Evolutionary conservation across 2,797 vertebrate genomes (phyloP).

Genomic region (Lateolabrax maculatus): DNA sequence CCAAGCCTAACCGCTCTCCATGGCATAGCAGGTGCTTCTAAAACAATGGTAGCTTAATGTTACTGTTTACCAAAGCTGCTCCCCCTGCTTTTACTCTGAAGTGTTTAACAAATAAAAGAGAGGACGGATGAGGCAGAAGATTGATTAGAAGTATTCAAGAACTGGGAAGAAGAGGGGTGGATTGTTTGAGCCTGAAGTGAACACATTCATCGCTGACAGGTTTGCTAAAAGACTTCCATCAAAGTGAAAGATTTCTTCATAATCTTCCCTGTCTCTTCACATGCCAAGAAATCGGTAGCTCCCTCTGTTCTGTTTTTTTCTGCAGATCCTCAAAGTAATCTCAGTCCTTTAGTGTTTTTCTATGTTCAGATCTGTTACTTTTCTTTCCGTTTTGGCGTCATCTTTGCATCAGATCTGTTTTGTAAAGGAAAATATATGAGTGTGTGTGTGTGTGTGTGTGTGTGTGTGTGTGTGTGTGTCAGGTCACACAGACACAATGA

Average conservation of each 20-base stretch:
- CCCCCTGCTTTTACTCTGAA: slow-evolving; percentile 60
- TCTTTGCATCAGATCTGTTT: slow-evolving; percentile 50
- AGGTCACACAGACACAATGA: slow-evolving; percentile 62
- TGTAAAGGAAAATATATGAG: slow-evolving; percentile 25
- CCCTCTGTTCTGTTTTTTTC: slow-evolving; percentile 31
- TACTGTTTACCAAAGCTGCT: slow-evolving; percentile 70
- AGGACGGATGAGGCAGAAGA: slow-evolving; percentile 32
- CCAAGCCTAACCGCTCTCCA: slow-evolving; percentile 64
- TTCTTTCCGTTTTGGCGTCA: slow-evolving; percentile 25
- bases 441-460: slow-evolving; percentile 18
- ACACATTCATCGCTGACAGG: slow-evolving; percentile 65
- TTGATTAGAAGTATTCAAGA: slow-evolving; percentile 29
- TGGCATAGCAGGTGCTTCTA: slow-evolving; percentile 84
- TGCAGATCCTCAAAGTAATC: slow-evolving; percentile 26
- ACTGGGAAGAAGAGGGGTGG: slow-evolving; percentile 9
- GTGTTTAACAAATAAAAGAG: slow-evolving; percentile 64
- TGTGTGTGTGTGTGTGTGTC: slow-evolving; percentile 23
- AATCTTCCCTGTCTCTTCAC: slow-evolving; percentile 51
- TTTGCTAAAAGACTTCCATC: slow-evolving; percentile 71
- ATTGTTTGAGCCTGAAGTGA: slow-evolving; percentile 47
- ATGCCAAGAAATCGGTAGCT: slow-evolving; percentile 50
- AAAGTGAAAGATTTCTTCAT: slow-evolving; percentile 68
- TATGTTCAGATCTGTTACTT: background rate
- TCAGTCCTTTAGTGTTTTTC: slow-evolving; percentile 10
- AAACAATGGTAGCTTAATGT: slow-evolving; percentile 72